phyloP scores from a whole-genome alignment of 2,797 vertebrate species.

The Sebastes goodei region DNA sequence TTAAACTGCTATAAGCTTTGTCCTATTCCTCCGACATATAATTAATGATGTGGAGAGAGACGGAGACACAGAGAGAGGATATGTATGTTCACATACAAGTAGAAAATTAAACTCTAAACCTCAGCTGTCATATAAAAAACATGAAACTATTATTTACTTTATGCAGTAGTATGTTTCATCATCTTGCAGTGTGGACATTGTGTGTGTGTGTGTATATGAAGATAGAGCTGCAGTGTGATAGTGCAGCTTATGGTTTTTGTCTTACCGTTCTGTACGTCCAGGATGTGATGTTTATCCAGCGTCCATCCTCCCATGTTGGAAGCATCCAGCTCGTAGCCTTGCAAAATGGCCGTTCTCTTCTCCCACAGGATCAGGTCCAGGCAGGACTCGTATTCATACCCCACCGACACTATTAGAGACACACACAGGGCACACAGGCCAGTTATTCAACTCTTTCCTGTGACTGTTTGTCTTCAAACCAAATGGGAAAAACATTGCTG shows the following conservation, averaged over 20 bases:
- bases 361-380: constrained; percentile 97
- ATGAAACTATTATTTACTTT: no score
- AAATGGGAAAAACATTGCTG: not conserved
- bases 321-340: constrained; percentile 95
- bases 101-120: not conserved
- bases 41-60: constrained; percentile 21
- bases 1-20: constrained; percentile 35
- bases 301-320: constrained; percentile 98
- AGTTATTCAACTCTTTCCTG: not conserved
- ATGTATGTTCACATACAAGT: not conserved
- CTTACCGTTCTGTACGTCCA: constrained; percentile 95
- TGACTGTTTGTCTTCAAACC: not conserved
- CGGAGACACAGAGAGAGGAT: not conserved
- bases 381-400: constrained; percentile 97
- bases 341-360: constrained; percentile 92
- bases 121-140: not conserved
- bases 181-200: not conserved
- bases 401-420: constrained; percentile 90
- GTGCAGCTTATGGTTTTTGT: not conserved
- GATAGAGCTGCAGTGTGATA: not conserved
- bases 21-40: constrained; percentile 5
- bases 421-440: not conserved
- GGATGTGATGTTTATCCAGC: constrained; percentile 92
- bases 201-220: not conserved
- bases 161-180: not conserved